Evolutionary conservation across 2,113 vertebrate genomes (phyloP).

Genomic region (Atrichornis clamosus): DNA sequence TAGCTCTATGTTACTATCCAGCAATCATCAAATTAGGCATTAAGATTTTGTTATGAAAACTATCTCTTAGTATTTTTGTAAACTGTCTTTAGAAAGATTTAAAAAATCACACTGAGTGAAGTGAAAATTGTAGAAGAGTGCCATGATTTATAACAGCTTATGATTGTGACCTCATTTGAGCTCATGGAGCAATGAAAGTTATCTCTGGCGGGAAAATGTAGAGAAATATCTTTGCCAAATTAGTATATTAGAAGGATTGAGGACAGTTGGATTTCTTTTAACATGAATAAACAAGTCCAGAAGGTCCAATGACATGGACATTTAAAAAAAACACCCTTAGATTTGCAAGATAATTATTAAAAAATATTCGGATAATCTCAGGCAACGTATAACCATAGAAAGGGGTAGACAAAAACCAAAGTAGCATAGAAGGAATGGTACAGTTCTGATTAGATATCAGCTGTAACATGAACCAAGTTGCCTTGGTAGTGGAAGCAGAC

Average conservation of each 20-base stretch:
- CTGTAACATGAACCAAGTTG: not conserved
- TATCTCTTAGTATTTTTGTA: not conserved
- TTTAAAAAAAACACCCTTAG: rapidly evolving
- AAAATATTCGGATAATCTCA: not conserved
- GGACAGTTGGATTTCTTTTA: not conserved
- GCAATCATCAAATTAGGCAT: not conserved
- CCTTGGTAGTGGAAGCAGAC: not conserved
- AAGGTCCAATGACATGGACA: not conserved
- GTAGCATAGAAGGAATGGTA: not conserved
- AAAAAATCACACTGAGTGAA: not conserved
- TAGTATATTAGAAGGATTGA: not conserved
- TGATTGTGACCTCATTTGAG: not conserved
- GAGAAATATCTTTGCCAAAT: not conserved
- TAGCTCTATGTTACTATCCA: not conserved
- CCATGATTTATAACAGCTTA: not conserved
- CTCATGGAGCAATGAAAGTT: not conserved
- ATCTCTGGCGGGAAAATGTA: not conserved
- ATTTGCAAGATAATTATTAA: not conserved
- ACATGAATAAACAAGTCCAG: not conserved
- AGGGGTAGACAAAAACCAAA: not conserved
- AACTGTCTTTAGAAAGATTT: not conserved
- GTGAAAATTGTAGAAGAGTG: not conserved
- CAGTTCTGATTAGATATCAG: not conserved
- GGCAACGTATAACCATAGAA: not conserved
- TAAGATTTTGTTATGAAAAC: not conserved